Percentiles rank a stretch among this genome's conserved stretches.
Evolutionary conservation across 2,888 invertebrate species (phyloP).

Genomic region (Oligia strigilis): DNA sequence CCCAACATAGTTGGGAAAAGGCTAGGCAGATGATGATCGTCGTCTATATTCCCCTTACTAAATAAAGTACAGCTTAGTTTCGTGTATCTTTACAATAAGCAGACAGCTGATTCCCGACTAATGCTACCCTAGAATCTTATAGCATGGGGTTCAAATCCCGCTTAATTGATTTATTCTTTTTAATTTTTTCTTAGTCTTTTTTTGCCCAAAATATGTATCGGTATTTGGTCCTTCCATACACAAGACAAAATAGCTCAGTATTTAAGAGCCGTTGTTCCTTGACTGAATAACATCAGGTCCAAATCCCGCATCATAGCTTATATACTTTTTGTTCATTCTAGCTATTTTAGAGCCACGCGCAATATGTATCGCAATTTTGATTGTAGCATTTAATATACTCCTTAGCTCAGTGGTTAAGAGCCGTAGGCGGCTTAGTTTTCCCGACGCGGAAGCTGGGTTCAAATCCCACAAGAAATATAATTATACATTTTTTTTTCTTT

Average conservation of each 20-base stretch:
- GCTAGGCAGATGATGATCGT: no score
- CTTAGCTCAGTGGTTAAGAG: neutral
- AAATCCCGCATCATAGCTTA: neutral
- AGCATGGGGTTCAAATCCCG: neutral
- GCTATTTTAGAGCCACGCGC: neutral
- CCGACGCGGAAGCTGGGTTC: neutral
- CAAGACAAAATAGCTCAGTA: neutral
- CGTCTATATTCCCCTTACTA: neutral
- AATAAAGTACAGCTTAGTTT: neutral
- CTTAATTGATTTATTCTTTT: neutral
- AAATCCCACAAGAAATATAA: neutral
- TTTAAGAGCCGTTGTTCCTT: neutral
- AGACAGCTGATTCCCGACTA: neutral
- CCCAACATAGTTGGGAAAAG: no score
- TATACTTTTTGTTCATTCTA: neutral
- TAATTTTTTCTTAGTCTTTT: neutral
- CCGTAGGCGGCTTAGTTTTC: rapidly evolving
- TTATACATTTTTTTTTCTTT: neutral
- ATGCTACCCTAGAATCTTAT: neutral
- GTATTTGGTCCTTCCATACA: neutral
- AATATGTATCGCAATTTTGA: slow-evolving; percentile 3
- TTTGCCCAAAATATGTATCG: neutral
- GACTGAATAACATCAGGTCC: neutral
- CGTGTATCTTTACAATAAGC: rapidly evolving
- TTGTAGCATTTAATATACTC: rapidly evolving